These are phyloP conservation scores for Nicator chloris DNA, from an alignment of 2,113 vertebrate genomes.

Conservation along the genomic window DNA sequence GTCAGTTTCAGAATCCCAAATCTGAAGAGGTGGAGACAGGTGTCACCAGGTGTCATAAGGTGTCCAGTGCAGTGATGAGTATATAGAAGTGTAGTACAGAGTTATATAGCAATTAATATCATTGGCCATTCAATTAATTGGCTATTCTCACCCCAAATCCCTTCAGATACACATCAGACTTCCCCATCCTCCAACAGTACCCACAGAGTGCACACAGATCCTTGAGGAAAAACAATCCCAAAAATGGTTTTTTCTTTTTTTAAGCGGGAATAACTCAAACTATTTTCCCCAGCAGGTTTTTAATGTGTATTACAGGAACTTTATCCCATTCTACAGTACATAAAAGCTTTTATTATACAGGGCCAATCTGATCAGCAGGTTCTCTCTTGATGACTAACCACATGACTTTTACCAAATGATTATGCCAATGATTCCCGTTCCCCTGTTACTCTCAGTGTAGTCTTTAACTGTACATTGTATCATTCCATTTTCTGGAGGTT, in stretches of 20 bases:
- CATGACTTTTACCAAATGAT: not conserved
- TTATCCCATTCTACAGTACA: not conserved
- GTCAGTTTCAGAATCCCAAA: not conserved
- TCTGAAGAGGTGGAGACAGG: not conserved
- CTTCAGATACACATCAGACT: not conserved
- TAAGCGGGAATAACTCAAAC: not conserved
- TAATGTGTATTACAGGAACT: not conserved
- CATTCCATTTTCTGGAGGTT: not conserved
- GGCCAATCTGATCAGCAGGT: not conserved
- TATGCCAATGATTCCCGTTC: not conserved
- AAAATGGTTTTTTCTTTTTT: not conserved
- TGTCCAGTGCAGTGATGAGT: not conserved
- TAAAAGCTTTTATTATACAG: not conserved
- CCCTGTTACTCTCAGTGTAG: too few species aligned
- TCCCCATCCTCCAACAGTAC: not conserved
- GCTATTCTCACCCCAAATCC: not conserved
- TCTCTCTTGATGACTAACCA: not conserved
- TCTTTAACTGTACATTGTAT: not conserved
- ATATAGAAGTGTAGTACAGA: not conserved
- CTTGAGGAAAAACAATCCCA: not conserved
- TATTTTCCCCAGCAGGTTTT: not conserved
- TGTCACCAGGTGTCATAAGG: not conserved
- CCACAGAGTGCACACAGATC: not conserved
- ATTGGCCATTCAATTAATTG: not conserved
- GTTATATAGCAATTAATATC: too few species aligned